Base-by-base conservation (phyloP, 2,113 vertebrate species). In the Pituophis catenifer region DNA sequence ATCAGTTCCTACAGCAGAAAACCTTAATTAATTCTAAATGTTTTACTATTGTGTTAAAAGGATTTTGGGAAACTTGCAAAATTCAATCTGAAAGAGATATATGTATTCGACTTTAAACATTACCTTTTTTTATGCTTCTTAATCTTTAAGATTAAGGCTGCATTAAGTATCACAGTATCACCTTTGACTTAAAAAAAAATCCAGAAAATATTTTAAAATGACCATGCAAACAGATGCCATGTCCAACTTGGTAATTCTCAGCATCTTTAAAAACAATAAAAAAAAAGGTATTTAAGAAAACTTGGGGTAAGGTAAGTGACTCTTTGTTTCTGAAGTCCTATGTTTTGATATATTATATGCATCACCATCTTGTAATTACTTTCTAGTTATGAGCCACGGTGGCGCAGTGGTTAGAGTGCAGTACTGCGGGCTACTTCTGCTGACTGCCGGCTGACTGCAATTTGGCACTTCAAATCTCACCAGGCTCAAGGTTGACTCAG, bases 41-140 rank as follows among this genome's bases (percentile, higher is more conserved):
- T 65, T 38, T 65, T 53, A 55, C 33, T 26, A n/a, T 81, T 92
- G 15, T 54, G 19, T 89, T 90, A 90, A 90, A 57, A 54, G 75
- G 81, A 93, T 93, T 93, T 93, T 93, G 29, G 53, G 92, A 90
- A 87, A 33, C n/a, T 5, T 90, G 50, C 0, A 93, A 62, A 26
- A 52, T 58, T 54, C n/a, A 89, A 17, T 53, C 8, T 29, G 15
- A 85, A 57, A 58, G 0, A 89, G 65, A 26, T 9, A 58, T 26
- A 55, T 8, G 24, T 89, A 33, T 90, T 87, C 62, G 29, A 70
- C 23, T 12, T 86, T 87, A 65, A 65, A 86, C 26, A 52, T 15
- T 33, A 52, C 8, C 48, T 90, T 44, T 29, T 15, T 90, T 54
- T 54, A 58, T 93, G 86, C 6, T 90, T 0, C 53, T 89, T 89